These are phyloP conservation scores for Cephus runcator DNA, from an alignment of 2,888 invertebrate genomes.

Conservation along the genomic window DNA sequence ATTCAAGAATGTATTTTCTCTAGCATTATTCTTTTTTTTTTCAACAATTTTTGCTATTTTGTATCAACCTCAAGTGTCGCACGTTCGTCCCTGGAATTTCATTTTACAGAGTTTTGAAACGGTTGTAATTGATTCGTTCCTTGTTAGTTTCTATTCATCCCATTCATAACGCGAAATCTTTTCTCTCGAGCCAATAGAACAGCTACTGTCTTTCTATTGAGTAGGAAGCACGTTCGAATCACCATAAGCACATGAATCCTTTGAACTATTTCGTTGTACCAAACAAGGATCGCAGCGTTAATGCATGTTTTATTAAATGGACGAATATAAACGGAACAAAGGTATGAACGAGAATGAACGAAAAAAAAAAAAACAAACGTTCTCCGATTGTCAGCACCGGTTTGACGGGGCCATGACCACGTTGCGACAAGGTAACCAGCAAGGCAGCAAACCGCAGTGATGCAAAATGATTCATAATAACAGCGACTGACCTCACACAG, in stretches of 20 bases:
- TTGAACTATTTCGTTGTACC: background rate
- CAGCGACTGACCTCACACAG: constrained; percentile 23
- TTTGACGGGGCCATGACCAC: constrained; percentile 61
- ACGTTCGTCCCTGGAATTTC: background rate
- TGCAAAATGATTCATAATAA: background rate
- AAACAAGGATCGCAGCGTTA: background rate
- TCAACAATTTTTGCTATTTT: background rate
- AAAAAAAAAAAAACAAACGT: background rate
- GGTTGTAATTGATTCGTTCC: background rate
- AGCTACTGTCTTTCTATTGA: background rate
- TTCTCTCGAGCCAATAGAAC: background rate
- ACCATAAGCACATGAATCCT: background rate
- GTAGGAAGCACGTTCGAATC: background rate
- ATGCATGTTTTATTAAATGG: background rate
- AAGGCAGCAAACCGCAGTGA: constrained; percentile 22
- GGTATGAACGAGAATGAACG: background rate
- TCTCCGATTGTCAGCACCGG: constrained; percentile 51
- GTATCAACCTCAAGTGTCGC: background rate
- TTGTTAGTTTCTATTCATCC: background rate
- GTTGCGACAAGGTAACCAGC: constrained; percentile 61
- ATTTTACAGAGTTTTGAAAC: background rate
- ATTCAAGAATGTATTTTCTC: background rate
- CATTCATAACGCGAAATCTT: background rate
- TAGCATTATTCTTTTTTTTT: background rate
- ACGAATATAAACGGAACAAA: background rate